phyloP scores from a whole-genome alignment of 2,113 vertebrate genomes.

The Machaerirhynchus nigripectus region DNA sequence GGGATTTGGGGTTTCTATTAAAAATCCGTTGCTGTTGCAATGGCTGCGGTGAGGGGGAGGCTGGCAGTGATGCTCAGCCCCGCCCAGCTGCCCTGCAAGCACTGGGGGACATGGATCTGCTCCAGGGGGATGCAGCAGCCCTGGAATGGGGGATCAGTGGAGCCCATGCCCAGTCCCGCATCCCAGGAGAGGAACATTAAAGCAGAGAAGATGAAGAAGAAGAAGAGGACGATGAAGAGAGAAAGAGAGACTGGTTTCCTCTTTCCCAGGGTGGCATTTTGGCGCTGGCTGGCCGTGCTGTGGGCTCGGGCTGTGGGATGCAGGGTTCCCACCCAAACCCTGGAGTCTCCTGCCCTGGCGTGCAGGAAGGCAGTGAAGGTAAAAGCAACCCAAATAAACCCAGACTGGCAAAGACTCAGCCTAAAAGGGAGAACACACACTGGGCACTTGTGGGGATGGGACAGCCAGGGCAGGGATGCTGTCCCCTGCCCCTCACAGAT shows the following conservation, averaged over 20 bases:
- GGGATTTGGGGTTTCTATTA: background rate
- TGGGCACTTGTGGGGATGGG: background rate
- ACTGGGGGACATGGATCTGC: background rate
- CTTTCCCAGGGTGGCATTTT: background rate
- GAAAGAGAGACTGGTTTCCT: background rate
- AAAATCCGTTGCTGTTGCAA: background rate
- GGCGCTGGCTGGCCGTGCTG: accelerated
- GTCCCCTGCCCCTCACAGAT: background rate
- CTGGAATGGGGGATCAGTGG: too few species aligned
- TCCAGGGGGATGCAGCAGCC: background rate
- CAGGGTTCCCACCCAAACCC: background rate
- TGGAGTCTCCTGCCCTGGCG: background rate
- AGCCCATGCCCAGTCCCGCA: background rate
- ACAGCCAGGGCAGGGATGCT: background rate
- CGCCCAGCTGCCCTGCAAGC: background rate
- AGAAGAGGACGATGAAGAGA: background rate
- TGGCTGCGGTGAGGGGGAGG: background rate
- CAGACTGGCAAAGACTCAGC: accelerated
- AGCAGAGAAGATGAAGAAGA: conserved; percentile 4
- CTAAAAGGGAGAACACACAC: background rate
- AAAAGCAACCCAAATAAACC: conserved; percentile 32
- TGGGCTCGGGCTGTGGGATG: background rate
- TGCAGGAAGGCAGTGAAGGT: background rate
- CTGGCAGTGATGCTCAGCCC: background rate
- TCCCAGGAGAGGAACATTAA: background rate